Conservation (phyloP, 2,888 invertebrate species). For the Rhagonycha lutea region DNA sequence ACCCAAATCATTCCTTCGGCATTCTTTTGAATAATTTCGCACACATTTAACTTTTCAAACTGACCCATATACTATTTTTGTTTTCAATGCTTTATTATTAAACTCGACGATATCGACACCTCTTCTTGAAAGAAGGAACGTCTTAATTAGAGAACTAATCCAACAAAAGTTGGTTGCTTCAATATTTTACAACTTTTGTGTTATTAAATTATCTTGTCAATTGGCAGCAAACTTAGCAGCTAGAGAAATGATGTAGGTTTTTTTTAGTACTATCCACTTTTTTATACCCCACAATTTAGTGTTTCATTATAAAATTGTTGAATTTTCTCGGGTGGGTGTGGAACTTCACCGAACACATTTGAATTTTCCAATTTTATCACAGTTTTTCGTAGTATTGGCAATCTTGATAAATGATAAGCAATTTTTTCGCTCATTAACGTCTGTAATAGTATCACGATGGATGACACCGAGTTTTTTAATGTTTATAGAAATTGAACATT, state of each 20-base stretch:
- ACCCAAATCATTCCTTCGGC: not conserved
- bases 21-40: not conserved
- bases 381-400: not conserved
- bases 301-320: not conserved
- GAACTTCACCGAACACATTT: not conserved
- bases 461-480: not conserved
- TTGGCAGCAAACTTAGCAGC: not conserved
- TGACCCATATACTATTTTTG: not conserved
- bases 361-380: not conserved
- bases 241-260: not conserved
- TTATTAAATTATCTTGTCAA: not conserved
- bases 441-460: not conserved
- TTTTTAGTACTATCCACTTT: not conserved
- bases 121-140: not conserved
- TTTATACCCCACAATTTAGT: not conserved
- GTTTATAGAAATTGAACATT: not conserved
- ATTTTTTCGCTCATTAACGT: not conserved
- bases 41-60: not conserved
- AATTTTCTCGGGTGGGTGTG: not conserved
- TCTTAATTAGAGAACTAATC: not conserved
- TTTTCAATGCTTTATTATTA: not conserved
- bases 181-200: not conserved
- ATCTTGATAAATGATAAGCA: not conserved
- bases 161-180: not conserved
- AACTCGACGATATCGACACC: not conserved